Base-by-base conservation (phyloP, 2,888 invertebrate genomes). In the Hoplodrina ambigua region DNA sequence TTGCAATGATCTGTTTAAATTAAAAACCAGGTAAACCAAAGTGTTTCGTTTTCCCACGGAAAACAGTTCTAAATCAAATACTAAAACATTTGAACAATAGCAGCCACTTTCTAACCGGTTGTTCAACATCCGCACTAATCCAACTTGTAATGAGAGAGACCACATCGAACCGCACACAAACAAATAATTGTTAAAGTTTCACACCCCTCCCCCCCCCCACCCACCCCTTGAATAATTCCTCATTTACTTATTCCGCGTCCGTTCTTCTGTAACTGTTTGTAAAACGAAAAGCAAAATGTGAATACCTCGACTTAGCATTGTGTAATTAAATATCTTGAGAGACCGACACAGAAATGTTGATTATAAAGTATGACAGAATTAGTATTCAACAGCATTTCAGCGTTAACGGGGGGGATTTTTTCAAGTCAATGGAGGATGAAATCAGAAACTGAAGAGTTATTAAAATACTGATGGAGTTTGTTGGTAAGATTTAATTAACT, bases 201-300 rank as follows among this genome's bases (percentile, higher is more conserved):
- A 17, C 19, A 0, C 13, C 10, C 6, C 3, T 10, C 15, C 15
- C 11, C 15, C 11, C 17, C 53, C 37, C 44, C 30, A 41, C 20
- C 41, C n/a, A 30, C 41, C 15, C 20, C 53, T 46, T 46, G 37
- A 66, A 61, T 46, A 62, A 64, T 61, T 61, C 25, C 44, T 46
- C 46, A 69, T 73, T 64, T 64, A 64, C 59, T 74, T 56, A 70
- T 63, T 76, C 72, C 68, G 20, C 70, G 68, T 64, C 53, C 60
- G 61, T 65, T 70, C 65, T 66, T 64, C 61, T 17, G 59, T 73
- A 72, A 80, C 50, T 76, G 68, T 69, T 78, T 67, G 59, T 69
- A 71, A 81, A 81, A 74, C 17, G 52, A 57, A 63, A 70, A 57
- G 53, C 53, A 60, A 50, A 70, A 65, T n/a, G 20, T 20, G 25